Evolutionary conservation across 2,888 invertebrate genomes (phyloP).

Genomic region (Ditula angustiorana): DNA sequence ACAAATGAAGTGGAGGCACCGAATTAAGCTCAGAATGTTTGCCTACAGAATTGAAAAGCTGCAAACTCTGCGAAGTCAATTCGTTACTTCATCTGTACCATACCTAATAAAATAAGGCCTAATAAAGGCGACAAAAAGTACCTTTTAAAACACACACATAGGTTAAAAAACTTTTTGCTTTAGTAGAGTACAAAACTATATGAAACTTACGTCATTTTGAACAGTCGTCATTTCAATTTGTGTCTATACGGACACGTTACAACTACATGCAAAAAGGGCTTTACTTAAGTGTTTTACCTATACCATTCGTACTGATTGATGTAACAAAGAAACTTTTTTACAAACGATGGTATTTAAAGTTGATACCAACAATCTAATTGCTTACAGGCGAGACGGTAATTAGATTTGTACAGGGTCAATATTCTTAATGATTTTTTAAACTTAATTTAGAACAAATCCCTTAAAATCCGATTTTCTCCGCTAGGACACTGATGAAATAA

Average conservation of each 20-base stretch:
- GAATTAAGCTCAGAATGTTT: constrained; percentile 64
- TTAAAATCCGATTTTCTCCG: not conserved
- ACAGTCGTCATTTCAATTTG: no score
- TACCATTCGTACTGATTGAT: no score
- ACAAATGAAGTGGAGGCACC: constrained; percentile 67
- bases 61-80: constrained; percentile 45
- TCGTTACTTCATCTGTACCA: constrained; percentile 15
- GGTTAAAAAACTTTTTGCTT: no score
- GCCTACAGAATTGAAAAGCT: constrained; percentile 56
- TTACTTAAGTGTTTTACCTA: no score
- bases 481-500: not conserved
- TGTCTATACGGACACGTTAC: no score
- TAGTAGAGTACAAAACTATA: no score
- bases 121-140: no score
- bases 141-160: no score
- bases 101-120: not conserved
- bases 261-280: no score
- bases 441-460: not conserved
- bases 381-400: not conserved
- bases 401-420: not conserved
- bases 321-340: no score
- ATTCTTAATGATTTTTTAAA: not conserved
- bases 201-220: no score
- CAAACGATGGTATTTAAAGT: not conserved
- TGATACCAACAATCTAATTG: not conserved